Conservation (phyloP, 2,797 vertebrate species). For the Platyrinchus mystaceus region DNA sequence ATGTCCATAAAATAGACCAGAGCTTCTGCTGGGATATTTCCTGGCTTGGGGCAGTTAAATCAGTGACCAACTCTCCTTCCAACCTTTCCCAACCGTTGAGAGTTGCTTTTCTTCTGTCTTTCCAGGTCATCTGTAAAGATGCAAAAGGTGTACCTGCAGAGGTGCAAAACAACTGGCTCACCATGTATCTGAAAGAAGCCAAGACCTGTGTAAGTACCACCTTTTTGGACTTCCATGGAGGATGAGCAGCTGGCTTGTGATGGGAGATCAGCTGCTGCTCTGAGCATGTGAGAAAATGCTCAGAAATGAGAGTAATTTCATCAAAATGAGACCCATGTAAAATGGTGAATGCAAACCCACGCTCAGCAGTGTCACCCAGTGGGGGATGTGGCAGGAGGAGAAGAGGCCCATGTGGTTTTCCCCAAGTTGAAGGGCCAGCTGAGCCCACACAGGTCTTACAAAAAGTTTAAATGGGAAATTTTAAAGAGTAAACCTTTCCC, state of each 20-base stretch:
- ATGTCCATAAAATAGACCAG: not conserved
- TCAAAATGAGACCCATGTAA: not conserved
- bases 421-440: not conserved
- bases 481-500: not conserved
- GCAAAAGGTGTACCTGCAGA: not conserved
- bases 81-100: not conserved
- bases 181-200: slow-evolving; percentile 6
- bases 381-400: not conserved
- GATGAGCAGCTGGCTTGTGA: not conserved
- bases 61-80: not conserved
- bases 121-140: slow-evolving; percentile 29
- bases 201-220: slow-evolving; percentile 57
- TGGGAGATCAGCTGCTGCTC: not conserved
- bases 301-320: not conserved
- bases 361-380: not conserved
- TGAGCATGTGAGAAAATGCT: not conserved
- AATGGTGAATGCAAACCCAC: not conserved
- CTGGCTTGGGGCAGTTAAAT: not conserved
- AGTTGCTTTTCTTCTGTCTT: not conserved
- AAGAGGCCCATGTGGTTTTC: not conserved
- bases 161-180: not conserved
- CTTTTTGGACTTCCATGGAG: not conserved
- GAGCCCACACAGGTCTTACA: not conserved
- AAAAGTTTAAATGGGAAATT: not conserved
- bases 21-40: not conserved